These are phyloP conservation scores for Chaitophorus viminalis DNA, from an alignment of 2,888 invertebrate genomes.

Conservation along the genomic window DNA sequence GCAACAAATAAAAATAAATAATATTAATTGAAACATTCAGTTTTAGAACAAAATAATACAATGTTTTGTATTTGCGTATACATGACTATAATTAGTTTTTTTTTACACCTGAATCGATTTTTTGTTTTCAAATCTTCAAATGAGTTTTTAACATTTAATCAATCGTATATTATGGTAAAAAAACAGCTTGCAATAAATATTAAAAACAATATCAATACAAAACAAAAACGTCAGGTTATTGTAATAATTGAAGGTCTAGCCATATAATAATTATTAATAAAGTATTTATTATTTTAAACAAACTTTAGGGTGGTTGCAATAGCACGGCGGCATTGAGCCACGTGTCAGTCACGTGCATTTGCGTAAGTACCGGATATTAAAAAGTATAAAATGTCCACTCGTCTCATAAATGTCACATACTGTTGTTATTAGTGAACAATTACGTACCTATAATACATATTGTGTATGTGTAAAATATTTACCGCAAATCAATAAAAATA, in stretches of 20 bases:
- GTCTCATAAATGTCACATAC: conserved; percentile 51
- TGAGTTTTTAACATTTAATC: neutral
- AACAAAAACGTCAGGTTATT: neutral
- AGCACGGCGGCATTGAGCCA: conserved; percentile 20
- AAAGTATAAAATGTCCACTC: conserved; percentile 56
- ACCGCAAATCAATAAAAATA: conserved; percentile 36
- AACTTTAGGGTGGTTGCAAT: conserved; percentile 22
- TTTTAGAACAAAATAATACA: no score
- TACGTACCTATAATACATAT: conserved; percentile 1
- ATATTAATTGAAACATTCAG: neutral
- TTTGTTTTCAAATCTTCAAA: no score
- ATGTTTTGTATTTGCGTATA: no score
- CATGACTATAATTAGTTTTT: no score
- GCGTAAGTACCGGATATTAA: conserved; percentile 60
- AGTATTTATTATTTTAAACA: conserved; percentile 56
- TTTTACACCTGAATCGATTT: no score
- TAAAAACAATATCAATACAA: neutral
- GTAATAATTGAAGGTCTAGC: conserved; percentile 34
- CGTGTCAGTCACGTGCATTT: conserved; percentile 58
- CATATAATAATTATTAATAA: conserved; percentile 39
- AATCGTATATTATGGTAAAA: neutral
- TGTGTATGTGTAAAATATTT: conserved; percentile 1
- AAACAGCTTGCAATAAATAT: neutral
- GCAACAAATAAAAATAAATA: no score
- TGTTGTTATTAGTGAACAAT: conserved; percentile 43